Conservation (phyloP, 2,888 invertebrate species). For the Chydorus sphaericus region DNA sequence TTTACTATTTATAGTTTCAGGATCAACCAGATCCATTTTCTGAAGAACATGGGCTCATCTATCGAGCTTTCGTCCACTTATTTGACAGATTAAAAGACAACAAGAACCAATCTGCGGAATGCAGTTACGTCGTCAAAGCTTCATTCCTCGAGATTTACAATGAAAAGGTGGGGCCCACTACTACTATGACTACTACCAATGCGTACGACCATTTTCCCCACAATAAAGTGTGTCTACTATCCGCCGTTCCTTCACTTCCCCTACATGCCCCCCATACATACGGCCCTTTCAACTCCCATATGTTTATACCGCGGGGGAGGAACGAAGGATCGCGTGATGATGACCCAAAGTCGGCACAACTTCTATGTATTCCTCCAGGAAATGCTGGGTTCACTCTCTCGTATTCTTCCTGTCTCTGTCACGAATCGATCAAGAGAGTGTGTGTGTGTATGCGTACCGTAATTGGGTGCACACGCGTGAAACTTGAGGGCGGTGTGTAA, state of each 20-base stretch:
- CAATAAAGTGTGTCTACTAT: not conserved
- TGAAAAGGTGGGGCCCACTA: conserved; percentile 79
- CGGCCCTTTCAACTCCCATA: not conserved
- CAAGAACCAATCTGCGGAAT: conserved; percentile 40
- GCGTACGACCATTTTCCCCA: no score
- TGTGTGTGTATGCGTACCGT: not conserved
- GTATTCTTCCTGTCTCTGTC: no score
- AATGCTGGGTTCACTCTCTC: no score
- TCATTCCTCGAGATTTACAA: conserved; percentile 94
- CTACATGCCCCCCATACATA: not conserved
- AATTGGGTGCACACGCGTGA: no score
- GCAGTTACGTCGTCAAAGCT: conserved; percentile 71
- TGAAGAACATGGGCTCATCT: conserved; percentile 70
- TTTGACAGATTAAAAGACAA: conserved; percentile 65
- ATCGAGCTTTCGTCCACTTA: conserved; percentile 77
- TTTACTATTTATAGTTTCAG: conserved; percentile 40
- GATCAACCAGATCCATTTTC: conserved; percentile 46
- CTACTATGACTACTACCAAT: no score
- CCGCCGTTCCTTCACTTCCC: not conserved
- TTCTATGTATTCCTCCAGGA: no score
- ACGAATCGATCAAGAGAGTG: not conserved
- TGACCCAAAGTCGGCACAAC: no score
- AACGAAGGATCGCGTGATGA: not conserved
- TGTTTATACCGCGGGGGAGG: no score
- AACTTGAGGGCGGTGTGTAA: no score